Conservation (phyloP, 2,888 invertebrate genomes). For the Agrochola litura region DNA sequence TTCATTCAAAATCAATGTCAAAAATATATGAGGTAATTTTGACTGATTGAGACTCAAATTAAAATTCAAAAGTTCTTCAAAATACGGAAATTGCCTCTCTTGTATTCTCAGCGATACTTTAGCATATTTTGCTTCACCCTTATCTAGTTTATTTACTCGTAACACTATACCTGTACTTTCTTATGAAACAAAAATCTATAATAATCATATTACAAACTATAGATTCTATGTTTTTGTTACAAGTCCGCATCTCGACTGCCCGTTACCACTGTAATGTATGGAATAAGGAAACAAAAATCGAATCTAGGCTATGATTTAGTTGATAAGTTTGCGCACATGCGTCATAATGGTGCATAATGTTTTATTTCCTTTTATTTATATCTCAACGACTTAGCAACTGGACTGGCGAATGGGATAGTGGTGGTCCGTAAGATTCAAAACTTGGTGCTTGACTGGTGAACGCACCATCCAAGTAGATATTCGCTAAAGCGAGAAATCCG, state of each 20-base stretch:
- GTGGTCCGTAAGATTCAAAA: background rate
- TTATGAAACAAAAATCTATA: slow-evolving; percentile 30
- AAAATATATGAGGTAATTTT: background rate
- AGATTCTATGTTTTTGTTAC: slow-evolving; percentile 39
- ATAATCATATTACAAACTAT: slow-evolving; percentile 4
- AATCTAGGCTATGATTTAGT: slow-evolving; percentile 84
- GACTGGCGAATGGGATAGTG: background rate
- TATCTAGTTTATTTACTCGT: background rate
- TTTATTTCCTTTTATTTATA: slow-evolving; percentile 68
- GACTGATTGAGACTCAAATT: background rate
- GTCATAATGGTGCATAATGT: slow-evolving; percentile 83
- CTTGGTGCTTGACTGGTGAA: background rate
- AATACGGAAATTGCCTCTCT: background rate
- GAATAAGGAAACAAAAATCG: slow-evolving; percentile 66
- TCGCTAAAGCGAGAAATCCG: background rate
- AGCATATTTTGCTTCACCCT: slow-evolving; percentile 14
- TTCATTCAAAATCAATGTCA: background rate
- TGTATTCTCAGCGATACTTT: background rate
- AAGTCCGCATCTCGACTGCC: slow-evolving; percentile 52
- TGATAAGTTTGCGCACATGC: slow-evolving; percentile 66
- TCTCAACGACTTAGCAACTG: slow-evolving; percentile 33
- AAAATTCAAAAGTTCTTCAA: background rate
- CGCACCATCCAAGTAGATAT: background rate
- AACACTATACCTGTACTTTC: too few species aligned
- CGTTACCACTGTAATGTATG: slow-evolving; percentile 63